These are phyloP conservation scores for Pollenia angustigena DNA, from an alignment of 2,888 invertebrate genomes.

Conservation along the genomic window DNA sequence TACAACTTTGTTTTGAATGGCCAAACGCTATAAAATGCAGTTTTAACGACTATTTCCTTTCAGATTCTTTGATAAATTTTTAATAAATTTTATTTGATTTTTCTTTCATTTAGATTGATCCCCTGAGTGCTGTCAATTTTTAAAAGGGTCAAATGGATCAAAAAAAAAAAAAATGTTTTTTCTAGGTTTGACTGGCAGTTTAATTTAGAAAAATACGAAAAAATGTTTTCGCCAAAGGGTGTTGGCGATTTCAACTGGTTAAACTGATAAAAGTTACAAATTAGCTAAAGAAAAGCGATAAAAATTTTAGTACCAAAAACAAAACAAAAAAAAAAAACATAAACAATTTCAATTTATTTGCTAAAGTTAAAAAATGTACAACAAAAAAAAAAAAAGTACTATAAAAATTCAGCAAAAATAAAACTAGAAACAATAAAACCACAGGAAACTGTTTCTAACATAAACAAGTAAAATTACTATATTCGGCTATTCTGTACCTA, in stretches of 20 bases:
- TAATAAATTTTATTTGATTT: background rate
- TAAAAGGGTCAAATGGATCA: background rate
- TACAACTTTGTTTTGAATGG: slow-evolving; percentile 35
- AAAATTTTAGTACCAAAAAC: background rate
- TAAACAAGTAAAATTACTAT: no score
- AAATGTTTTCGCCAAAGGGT: background rate
- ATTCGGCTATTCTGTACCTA: no score
- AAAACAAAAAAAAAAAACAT: no score
- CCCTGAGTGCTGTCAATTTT: background rate
- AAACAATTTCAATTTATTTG: no score
- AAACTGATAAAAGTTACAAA: background rate
- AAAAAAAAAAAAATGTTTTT: no score
- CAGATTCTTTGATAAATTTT: background rate
- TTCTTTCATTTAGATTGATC: background rate
- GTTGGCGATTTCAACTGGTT: background rate
- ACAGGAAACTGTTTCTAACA: no score
- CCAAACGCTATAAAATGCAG: slow-evolving; percentile 43
- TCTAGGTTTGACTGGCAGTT: background rate
- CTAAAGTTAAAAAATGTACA: no score
- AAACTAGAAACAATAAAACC: no score
- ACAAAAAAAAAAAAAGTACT: no score
- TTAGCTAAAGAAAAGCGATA: background rate
- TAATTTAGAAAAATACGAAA: background rate
- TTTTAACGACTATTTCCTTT: slow-evolving; percentile 36
- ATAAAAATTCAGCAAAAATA: no score